Evolutionary conservation across 2,888 invertebrate species (phyloP).

Genomic region (Agriopis aurantiaria): DNA sequence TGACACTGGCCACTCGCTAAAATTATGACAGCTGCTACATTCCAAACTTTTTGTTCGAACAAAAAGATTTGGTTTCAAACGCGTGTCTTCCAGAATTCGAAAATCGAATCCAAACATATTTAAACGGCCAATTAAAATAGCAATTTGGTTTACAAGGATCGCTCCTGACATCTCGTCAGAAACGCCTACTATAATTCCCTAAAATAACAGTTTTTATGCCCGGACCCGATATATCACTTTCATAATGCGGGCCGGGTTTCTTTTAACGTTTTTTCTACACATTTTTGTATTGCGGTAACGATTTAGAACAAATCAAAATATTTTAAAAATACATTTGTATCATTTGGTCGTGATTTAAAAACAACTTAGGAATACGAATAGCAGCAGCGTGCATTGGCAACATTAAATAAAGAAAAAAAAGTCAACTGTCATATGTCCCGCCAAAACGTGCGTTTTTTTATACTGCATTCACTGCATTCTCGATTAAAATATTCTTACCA

Average conservation of each 20-base stretch:
- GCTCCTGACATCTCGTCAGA: constrained; percentile 61
- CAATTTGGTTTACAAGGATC: constrained; percentile 64
- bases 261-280: constrained; percentile 40
- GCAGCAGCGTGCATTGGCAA: constrained; percentile 2
- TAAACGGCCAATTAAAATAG: constrained; percentile 76
- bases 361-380: constrained; percentile 9
- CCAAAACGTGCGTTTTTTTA: constrained; percentile 53
- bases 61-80: constrained; percentile 48
- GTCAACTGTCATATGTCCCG: constrained; percentile 56
- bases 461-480: constrained; percentile 54
- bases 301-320: constrained; percentile 37
- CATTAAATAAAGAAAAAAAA: constrained; percentile 12
- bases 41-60: constrained; percentile 38
- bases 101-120: constrained; percentile 71
- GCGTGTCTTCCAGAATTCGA: constrained; percentile 51
- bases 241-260: constrained; percentile 37
- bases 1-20: constrained; percentile 44
- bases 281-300: constrained; percentile 28
- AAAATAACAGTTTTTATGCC: constrained; percentile 70
- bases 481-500: constrained; percentile 59
- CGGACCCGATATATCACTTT: constrained; percentile 43
- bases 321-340: constrained; percentile 11
- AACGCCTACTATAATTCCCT: constrained; percentile 67
- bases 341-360: constrained; percentile 15
- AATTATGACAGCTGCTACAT: constrained; percentile 48